Evolutionary conservation across 2,888 invertebrate genomes (phyloP), one percentile per base, ranked within the genome.

Genomic region (Drosophila greeni): DNA sequence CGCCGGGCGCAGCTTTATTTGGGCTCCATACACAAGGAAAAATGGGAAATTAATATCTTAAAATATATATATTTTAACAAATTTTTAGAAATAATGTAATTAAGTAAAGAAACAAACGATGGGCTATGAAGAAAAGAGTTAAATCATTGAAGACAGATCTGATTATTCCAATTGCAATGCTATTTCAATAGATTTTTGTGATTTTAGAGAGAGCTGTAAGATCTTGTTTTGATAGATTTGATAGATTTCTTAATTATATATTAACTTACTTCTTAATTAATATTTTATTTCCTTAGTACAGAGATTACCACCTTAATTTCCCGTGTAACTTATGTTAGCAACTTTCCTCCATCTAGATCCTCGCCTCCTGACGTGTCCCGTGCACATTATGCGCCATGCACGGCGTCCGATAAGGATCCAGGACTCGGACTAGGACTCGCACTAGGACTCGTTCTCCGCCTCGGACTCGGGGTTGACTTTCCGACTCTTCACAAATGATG

Each of bases 351-450:
- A 43, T 52, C 36, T 42, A 55, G 47, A 34, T 47, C 42, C 60
- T 9, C 7, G 29, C 29, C 16, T 36, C 29, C 61, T 83, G 73
- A 73, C 83, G 82, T 82, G 82, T 43, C 61, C 56, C 55, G 54
- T 56, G 70, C 74, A 84, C 84, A 82, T 82, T 84, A 82, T 73
- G 77, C 71, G 67, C 74, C 76, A 83, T 82, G 79, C 75, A 76
- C 39, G 69, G 67, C 57, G 64, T 39, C 45, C 60, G 82, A 82
- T 82, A 82, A 82, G 77, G 79, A 81, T 23, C 24, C 61, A n/a
- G 51, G 31, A 42, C 36, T 39, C 5, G 18, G 14, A 31, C 29
- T 45, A 4, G 16, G 43, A 26, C 11, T 26, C 3, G 42, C 12
- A 14, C 42, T 26, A 1, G 7, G 7, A 26, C 12, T 43, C 12